Conservation (phyloP, 2,113 vertebrate genomes). For the Onychorhynchus coronatus region DNA sequence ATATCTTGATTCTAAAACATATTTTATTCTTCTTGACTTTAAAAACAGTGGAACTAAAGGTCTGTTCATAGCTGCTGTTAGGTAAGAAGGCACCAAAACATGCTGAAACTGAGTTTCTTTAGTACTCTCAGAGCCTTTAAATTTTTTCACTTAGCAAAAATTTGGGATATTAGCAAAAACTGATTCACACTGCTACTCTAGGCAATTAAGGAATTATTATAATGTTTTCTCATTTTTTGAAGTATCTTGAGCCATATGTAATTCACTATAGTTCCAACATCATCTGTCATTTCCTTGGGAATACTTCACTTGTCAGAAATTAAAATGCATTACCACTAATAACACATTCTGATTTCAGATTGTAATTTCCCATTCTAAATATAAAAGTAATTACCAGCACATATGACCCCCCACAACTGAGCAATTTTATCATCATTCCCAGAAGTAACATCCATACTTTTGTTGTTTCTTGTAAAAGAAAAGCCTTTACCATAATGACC, state of each 20-base stretch:
- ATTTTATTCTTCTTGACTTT: not conserved
- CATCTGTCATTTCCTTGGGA: not conserved
- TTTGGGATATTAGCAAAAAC: not conserved
- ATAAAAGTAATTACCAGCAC: constrained; percentile 11
- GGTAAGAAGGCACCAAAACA: not conserved
- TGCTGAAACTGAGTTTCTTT: not conserved
- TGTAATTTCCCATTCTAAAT: constrained; percentile 28
- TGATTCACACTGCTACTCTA: not conserved
- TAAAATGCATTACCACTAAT: constrained; percentile 22
- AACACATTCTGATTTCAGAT: constrained; percentile 3
- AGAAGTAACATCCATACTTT: not conserved
- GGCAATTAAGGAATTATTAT: not conserved
- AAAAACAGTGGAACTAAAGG: not conserved
- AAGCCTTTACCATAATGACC: not conserved
- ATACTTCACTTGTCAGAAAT: constrained; percentile 21
- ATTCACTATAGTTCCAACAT: not conserved
- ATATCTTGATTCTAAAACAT: not conserved
- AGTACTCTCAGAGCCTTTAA: not conserved
- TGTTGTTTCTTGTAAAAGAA: not conserved
- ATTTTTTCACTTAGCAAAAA: not conserved
- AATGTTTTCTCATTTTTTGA: not conserved
- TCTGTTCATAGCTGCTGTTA: not conserved
- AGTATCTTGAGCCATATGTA: not conserved
- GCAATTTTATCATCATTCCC: not conserved
- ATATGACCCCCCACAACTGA: not conserved